Percentiles rank a stretch among this genome's conserved stretches.
These are phyloP conservation scores for Gymnocephalus cernua DNA, from an alignment of 2,113 vertebrate genomes.

Conservation along the genomic window DNA sequence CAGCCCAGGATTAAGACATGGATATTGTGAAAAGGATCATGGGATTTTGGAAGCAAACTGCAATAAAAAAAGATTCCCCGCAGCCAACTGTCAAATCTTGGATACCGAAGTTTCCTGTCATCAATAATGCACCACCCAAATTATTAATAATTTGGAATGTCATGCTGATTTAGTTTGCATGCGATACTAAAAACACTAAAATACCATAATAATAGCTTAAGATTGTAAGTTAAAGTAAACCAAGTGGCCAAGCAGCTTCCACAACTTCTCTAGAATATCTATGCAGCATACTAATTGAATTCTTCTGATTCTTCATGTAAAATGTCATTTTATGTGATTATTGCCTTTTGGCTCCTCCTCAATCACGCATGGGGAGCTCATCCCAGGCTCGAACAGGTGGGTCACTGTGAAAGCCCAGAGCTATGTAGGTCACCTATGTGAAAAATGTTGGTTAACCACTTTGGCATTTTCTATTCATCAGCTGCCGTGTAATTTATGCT, in stretches of 20 bases:
- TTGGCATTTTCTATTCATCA: conserved; percentile 35
- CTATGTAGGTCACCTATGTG: conserved; percentile 72
- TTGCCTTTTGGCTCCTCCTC: neutral
- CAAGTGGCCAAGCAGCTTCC: neutral
- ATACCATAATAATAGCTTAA: neutral
- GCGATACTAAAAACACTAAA: neutral
- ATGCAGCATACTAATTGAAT: neutral
- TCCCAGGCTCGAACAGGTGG: conserved; percentile 52
- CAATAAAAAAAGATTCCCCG: conserved; percentile 1
- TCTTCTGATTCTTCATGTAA: neutral
- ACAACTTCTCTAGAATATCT: neutral
- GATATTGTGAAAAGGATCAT: neutral
- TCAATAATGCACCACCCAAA: neutral
- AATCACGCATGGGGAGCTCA: neutral
- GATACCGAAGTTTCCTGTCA: neutral
- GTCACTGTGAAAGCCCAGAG: conserved; percentile 28
- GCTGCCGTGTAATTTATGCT: conserved; percentile 16
- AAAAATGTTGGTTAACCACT: conserved; percentile 63
- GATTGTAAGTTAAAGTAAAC: neutral
- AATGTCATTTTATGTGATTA: neutral
- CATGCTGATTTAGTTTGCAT: neutral
- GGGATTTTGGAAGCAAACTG: neutral
- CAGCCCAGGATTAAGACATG: neutral
- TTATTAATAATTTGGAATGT: neutral
- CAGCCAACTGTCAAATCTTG: neutral